Base-by-base conservation (phyloP, 2,888 invertebrate genomes). In the Gryllus longicercus region DNA sequence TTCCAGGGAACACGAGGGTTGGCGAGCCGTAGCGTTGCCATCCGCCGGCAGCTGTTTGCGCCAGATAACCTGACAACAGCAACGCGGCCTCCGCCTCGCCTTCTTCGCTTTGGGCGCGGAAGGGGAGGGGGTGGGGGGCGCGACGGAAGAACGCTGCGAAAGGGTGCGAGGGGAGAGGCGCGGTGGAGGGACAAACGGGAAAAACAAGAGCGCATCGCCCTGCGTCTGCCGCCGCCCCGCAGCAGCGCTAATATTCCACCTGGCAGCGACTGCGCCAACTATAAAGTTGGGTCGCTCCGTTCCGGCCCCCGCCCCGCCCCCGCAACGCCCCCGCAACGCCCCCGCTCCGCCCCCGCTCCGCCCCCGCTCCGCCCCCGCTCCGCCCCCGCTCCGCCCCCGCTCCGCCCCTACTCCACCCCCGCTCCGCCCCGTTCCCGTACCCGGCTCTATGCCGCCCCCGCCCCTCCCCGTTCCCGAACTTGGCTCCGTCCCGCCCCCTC, bases 161-260 rank as follows among this genome's bases (percentile, higher is more conserved):
- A 38, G 38, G 38, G 38, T 38, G 38, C 0, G 38, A 38, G 38
- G 8, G 38, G 38, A 38, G 38, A 3, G 38, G 38, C 25, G 38
- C 38, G 38, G 38, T 8, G 38, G 38, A 38, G 38, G 38, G 38
- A 38, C 38, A 38, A 38, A 38, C 38, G 38, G 8, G 38, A 38
- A 38, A 38, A 38, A 38, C 38, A 38, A 38, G 38, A 38, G 38
- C 38, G 38, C 38, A 38, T 38, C 38, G 38, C 63, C 12, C 18
- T 63, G 14, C 63, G 63, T 10, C 63, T 18, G 63, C 63, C 16
- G 63, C 63, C 4, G 2, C 16, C 16, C 16, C 63, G 63, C 63
- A 63, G 63, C n/a, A 63, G 63, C 63, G 63, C 63, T 63, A 63
- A 63, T 63, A n/a, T 63, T n/a, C 63, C 63, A 63, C 63, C 63